phyloP scores from a whole-genome alignment of 1,140 invertebrate species.

The Tetragonula clypearis region DNA sequence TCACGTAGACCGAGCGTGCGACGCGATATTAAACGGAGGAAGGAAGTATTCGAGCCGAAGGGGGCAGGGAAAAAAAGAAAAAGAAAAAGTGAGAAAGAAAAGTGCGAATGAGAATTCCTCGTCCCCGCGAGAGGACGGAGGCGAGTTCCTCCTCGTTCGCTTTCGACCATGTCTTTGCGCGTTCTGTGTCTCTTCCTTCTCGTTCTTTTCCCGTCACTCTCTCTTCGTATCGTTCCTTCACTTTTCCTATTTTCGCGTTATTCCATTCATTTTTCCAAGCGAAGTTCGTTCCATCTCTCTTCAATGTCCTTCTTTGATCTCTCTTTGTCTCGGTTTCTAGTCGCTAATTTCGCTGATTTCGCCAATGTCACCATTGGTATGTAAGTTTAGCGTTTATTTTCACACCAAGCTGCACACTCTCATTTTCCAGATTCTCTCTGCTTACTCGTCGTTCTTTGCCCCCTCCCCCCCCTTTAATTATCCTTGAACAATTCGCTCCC shows the following conservation, averaged over 20 bases:
- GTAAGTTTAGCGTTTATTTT: too few species aligned
- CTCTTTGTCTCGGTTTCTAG: background rate
- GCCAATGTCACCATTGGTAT: too few species aligned
- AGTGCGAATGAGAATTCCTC: slow-evolving; percentile 46
- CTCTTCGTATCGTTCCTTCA: background rate
- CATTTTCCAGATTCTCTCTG: too few species aligned
- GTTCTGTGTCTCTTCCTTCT: background rate
- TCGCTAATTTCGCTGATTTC: background rate
- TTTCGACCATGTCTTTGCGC: background rate
- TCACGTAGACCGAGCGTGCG: slow-evolving; percentile 7
- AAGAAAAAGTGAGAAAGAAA: background rate
- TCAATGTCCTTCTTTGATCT: background rate
- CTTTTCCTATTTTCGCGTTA: background rate
- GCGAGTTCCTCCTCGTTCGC: background rate
- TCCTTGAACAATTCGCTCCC: background rate
- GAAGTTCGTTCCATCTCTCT: background rate
- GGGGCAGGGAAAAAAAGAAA: background rate
- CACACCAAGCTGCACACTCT: too few species aligned
- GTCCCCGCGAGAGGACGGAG: background rate
- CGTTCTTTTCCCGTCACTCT: background rate
- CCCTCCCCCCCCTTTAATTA: background rate
- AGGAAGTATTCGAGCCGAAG: slow-evolving; percentile 38
- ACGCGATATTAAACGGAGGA: slow-evolving; percentile 51
- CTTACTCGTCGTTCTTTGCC: background rate
- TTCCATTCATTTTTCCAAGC: background rate